A percentile compares a stretch with the other conserved stretches of the same genome.
Conservation (phyloP, 2,113 vertebrate genomes). For the Corvus moneduloides region DNA sequence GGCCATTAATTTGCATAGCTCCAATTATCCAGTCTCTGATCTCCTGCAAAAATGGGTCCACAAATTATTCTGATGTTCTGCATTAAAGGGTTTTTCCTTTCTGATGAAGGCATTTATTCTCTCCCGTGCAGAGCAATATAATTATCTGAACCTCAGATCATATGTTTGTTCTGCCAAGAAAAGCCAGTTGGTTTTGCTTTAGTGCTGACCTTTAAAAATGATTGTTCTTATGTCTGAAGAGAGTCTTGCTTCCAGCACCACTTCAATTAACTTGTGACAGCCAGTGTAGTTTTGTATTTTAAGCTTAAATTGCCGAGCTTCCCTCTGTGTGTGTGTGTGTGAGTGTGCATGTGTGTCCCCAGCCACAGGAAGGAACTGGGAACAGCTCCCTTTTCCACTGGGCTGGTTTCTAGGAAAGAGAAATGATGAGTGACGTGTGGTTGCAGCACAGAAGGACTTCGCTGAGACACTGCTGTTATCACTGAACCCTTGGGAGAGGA, state of each 20-base stretch:
- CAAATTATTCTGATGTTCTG: conserved; percentile 56
- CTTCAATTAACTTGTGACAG: conserved; percentile 41
- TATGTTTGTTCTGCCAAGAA: conserved; percentile 55
- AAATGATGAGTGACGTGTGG: rapidly evolving
- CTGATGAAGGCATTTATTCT: conserved; percentile 58
- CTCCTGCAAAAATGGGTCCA: conserved; percentile 37
- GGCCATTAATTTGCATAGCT: conserved; percentile 54
- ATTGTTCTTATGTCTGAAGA: conserved; percentile 36
- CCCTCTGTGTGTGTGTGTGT: neutral
- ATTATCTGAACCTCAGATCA: conserved; percentile 61
- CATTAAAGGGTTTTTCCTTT: conserved; percentile 52
- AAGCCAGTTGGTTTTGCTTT: conserved; percentile 44
- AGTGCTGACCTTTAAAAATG: conserved; percentile 60
- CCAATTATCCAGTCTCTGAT: conserved; percentile 58
- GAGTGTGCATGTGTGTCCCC: neutral
- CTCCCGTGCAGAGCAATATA: conserved; percentile 26
- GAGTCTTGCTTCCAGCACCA: conserved; percentile 43
- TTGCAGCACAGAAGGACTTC: neutral
- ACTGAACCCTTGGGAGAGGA: neutral
- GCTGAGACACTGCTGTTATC: neutral
- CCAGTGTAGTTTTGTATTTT: neutral
- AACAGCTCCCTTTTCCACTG: neutral
- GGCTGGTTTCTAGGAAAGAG: neutral
- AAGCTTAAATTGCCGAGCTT: neutral
- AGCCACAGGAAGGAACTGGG: neutral